phyloP scores from a whole-genome alignment of 2,888 invertebrate species.

The Pollenia griseotomentosa region DNA sequence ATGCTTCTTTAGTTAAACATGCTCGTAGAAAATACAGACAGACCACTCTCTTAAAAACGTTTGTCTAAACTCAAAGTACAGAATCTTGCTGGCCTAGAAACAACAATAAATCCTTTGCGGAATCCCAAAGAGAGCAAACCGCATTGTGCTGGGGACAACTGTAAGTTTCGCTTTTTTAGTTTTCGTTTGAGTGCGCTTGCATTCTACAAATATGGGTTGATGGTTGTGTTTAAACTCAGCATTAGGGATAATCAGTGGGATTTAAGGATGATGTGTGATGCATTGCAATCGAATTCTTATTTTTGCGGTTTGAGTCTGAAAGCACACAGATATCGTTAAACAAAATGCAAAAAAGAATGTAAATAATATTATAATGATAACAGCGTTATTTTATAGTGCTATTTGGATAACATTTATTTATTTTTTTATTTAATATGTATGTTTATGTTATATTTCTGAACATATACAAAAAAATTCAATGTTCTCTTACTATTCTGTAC shows the following conservation, averaged over 20 bases:
- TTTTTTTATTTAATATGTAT: no score
- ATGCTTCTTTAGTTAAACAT: no score
- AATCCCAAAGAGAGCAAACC: neutral
- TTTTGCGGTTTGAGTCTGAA: neutral
- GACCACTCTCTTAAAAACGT: no score
- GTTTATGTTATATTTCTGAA: no score
- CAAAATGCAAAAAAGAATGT: no score
- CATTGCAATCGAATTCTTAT: conserved; percentile 11
- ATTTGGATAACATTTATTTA: no score
- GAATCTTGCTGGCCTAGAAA: conserved; percentile 4
- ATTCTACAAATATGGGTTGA: conserved; percentile 13
- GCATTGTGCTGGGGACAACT: neutral
- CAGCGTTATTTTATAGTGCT: no score
- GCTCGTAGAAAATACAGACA: no score
- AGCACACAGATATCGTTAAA: neutral
- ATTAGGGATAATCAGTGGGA: conserved; percentile 19
- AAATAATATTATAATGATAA: no score
- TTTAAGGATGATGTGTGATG: conserved; percentile 15
- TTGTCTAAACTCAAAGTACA: neutral
- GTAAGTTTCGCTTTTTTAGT: neutral
- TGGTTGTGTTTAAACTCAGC: conserved; percentile 9
- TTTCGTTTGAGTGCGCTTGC: neutral
- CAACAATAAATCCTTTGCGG: neutral
- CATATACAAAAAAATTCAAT: no score
- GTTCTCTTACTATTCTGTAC: no score